phyloP scores from a whole-genome alignment of 2,888 invertebrate species.

The Aphidoletes aphidimyza region DNA sequence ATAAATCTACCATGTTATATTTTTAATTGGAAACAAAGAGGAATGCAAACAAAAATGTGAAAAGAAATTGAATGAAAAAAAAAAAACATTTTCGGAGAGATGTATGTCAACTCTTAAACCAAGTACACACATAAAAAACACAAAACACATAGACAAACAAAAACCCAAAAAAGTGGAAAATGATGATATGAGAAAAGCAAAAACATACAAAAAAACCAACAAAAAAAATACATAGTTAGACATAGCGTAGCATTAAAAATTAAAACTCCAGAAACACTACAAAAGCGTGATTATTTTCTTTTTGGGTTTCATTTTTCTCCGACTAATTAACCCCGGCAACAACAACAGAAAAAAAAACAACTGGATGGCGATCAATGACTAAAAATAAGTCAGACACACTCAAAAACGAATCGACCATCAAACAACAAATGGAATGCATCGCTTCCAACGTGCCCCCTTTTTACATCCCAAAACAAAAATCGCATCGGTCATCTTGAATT shows the following conservation, averaged over 20 bases:
- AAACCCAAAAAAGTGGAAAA: neutral
- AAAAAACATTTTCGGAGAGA: neutral
- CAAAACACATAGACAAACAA: neutral
- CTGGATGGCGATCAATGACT: too few species aligned
- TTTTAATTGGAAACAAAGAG: slow-evolving; percentile 11
- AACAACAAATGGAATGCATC: neutral
- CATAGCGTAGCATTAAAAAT: neutral
- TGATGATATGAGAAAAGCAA: neutral
- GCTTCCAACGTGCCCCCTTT: too few species aligned
- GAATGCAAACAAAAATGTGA: neutral
- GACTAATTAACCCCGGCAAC: too few species aligned
- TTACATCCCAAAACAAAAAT: neutral
- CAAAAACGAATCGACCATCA: neutral
- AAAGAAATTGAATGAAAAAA: neutral
- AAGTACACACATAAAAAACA: neutral
- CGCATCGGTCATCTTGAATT: neutral
- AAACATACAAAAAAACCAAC: neutral
- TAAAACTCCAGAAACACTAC: neutral
- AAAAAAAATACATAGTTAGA: neutral
- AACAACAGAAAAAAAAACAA: too few species aligned
- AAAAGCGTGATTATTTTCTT: neutral
- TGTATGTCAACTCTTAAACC: neutral
- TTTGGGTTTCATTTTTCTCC: neutral
- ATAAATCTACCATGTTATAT: slow-evolving; percentile 45
- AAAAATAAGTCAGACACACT: neutral